These are phyloP conservation scores for Prionailurus bengalensis DNA, from an alignment of 2,113 vertebrate genomes.

Conservation along the genomic window DNA sequence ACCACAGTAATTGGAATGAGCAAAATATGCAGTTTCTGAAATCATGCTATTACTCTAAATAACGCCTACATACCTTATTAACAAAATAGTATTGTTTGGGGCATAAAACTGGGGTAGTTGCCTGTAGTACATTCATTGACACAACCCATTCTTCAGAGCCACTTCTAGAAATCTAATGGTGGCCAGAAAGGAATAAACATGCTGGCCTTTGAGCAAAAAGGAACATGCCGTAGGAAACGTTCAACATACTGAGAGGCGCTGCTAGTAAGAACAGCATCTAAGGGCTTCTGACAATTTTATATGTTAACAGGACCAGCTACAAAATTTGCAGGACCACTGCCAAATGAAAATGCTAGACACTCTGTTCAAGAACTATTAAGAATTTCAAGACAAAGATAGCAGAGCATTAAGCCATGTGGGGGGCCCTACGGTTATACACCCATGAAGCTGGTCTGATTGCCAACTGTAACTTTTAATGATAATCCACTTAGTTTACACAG, in stretches of 20 bases:
- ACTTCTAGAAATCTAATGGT: background rate
- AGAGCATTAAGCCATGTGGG: background rate
- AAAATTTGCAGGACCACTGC: background rate
- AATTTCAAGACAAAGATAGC: background rate
- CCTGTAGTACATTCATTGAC: background rate
- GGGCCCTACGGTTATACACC: too few relatives aligned
- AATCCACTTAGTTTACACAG: background rate
- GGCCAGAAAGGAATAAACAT: background rate
- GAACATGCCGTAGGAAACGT: background rate
- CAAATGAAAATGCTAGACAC: background rate
- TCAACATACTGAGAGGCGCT: background rate
- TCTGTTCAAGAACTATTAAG: slow-evolving; percentile 4
- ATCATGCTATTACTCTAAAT: background rate
- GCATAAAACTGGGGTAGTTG: background rate
- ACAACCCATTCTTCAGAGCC: slow-evolving; percentile 42
- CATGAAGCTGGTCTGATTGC: background rate
- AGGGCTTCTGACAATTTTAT: background rate
- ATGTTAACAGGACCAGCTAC: background rate
- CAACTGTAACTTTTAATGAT: background rate
- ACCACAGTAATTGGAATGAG: background rate
- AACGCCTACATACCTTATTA: background rate
- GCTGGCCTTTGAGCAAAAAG: background rate
- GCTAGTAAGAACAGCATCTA: background rate
- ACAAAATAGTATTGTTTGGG: slow-evolving; percentile 6
- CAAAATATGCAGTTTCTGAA: slow-evolving; percentile 49